Evolutionary conservation across 2,888 invertebrate genomes (phyloP).

Genomic region (Trachelus troglodyta): DNA sequence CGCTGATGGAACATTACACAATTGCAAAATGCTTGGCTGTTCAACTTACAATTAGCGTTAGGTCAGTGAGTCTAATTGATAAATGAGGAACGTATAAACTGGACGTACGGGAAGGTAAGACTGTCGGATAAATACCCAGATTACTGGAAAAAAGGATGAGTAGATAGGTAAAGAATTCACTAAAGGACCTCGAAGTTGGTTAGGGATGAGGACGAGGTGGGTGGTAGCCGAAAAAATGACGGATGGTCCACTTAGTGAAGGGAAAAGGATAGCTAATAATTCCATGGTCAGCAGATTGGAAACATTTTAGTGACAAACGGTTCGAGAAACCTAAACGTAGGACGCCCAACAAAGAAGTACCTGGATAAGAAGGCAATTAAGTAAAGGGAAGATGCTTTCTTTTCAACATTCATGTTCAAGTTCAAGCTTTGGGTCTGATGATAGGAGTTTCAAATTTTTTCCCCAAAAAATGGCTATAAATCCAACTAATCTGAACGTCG

Average conservation of each 20-base stretch:
- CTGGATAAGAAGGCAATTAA: conserved; percentile 6
- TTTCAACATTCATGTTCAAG: not conserved
- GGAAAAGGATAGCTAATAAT: conserved; percentile 16
- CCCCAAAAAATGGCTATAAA: not conserved
- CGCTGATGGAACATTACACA: not conserved
- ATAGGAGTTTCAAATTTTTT: not conserved
- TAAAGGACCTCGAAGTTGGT: not conserved
- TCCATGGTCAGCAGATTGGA: conserved; percentile 15
- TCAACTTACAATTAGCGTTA: not conserved
- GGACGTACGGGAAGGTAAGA: too few species aligned
- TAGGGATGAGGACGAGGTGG: not conserved
- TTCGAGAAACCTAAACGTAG: not conserved
- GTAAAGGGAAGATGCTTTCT: not conserved
- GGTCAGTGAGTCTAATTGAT: too few species aligned
- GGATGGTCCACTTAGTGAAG: conserved; percentile 15
- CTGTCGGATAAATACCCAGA: too few species aligned
- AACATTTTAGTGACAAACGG: conserved; percentile 14
- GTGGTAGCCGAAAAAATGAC: conserved; percentile 8
- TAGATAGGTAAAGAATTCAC: too few species aligned
- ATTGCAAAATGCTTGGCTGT: not conserved
- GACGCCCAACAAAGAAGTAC: conserved; percentile 1
- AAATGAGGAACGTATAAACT: too few species aligned
- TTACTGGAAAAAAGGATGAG: too few species aligned
- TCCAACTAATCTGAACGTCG: not conserved
- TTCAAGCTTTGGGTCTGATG: not conserved